Evolutionary conservation across 1,140 invertebrate species (phyloP).

Genomic region (Drosophila orena): DNA sequence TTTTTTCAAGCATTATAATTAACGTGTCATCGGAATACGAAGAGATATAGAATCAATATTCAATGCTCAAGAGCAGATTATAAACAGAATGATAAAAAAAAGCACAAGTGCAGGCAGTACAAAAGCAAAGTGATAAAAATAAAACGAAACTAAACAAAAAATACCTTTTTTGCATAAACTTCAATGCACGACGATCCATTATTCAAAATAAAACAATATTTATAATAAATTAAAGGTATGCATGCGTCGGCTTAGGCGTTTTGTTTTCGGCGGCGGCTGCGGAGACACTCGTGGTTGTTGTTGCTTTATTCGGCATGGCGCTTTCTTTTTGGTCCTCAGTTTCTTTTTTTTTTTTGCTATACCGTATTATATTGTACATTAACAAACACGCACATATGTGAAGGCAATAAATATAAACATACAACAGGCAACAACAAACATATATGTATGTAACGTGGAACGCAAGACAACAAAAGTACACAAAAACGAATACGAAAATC

Average conservation of each 20-base stretch:
- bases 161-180: slow-evolving; percentile 85
- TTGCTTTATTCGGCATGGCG: slow-evolving; percentile 68
- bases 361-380: slow-evolving; percentile 35
- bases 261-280: slow-evolving; percentile 41
- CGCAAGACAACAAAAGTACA: slow-evolving; percentile 70
- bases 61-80: neutral
- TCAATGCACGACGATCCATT: slow-evolving; percentile 85
- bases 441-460: slow-evolving; percentile 39
- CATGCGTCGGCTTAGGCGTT: slow-evolving; percentile 71
- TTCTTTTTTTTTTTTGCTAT: slow-evolving; percentile 18
- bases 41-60: slow-evolving; percentile 3
- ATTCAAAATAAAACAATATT: slow-evolving; percentile 83
- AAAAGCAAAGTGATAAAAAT: slow-evolving; percentile 30
- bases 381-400: slow-evolving; percentile 61
- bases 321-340: slow-evolving; percentile 43
- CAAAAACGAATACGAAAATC: slow-evolving; percentile 54
- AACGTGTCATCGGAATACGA: neutral
- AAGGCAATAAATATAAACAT: slow-evolving; percentile 63
- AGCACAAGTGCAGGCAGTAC: slow-evolving; percentile 8
- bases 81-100: neutral
- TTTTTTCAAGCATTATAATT: neutral
- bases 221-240: slow-evolving; percentile 82
- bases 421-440: slow-evolving; percentile 63
- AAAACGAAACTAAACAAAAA: slow-evolving; percentile 57
- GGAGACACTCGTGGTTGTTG: slow-evolving; percentile 46